These are phyloP conservation scores for Neoscelio sp. DNA, from an alignment of 2,888 invertebrate species.

Conservation along the genomic window DNA sequence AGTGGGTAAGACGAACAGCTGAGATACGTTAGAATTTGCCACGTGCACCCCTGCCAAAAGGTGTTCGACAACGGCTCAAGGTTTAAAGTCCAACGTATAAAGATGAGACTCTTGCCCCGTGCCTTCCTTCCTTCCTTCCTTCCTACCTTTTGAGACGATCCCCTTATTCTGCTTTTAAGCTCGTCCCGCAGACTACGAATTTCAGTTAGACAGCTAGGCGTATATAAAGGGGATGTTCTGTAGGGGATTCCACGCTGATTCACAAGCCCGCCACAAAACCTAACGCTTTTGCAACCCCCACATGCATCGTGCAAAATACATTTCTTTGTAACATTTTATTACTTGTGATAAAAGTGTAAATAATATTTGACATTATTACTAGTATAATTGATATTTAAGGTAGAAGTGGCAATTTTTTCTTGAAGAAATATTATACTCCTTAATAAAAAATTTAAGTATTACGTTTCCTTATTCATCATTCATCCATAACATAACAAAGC, in stretches of 20 bases:
- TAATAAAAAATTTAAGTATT: no score
- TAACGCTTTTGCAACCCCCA: conserved; percentile 53
- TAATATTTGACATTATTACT: no score
- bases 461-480: no score
- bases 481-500: no score
- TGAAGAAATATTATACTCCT: no score
- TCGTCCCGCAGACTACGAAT: conserved; percentile 72
- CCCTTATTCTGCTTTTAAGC: conserved; percentile 73
- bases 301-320: not conserved
- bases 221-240: conserved; percentile 51
- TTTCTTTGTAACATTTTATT: not conserved
- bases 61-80: conserved; percentile 76
- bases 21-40: conserved; percentile 77
- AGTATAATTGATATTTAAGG: no score
- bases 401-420: no score
- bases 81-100: conserved; percentile 76
- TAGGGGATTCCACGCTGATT: conserved; percentile 59
- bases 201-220: conserved; percentile 74
- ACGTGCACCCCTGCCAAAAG: conserved; percentile 73
- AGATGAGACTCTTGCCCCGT: conserved; percentile 79
- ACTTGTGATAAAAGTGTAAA: no score
- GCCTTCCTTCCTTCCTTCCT: conserved; percentile 77
- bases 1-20: conserved; percentile 76
- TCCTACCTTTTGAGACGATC: conserved; percentile 74
- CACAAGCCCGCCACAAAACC: conserved; percentile 44